Evolutionary conservation across 2,113 vertebrate genomes (phyloP).

Genomic region (Channa argus): DNA sequence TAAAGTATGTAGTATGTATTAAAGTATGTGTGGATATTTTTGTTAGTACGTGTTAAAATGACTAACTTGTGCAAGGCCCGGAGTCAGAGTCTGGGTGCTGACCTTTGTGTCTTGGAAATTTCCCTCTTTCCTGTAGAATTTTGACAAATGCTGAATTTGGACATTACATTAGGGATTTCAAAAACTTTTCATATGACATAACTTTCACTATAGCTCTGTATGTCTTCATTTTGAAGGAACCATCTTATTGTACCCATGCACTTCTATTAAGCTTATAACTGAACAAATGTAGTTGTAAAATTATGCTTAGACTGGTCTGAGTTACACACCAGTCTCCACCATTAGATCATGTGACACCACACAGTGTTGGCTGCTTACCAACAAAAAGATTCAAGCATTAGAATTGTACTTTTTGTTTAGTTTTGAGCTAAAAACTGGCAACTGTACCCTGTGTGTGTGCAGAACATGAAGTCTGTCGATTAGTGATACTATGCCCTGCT

Average conservation of each 20-base stretch:
- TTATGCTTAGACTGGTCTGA: background rate
- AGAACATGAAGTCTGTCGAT: constrained; percentile 89
- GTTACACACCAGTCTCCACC: background rate
- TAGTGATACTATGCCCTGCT: constrained; percentile 94
- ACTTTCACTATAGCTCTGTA: background rate
- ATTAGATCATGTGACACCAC: constrained; percentile 1
- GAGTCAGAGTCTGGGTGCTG: constrained; percentile 85
- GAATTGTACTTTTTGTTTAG: too few relatives aligned
- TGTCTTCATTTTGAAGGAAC: background rate
- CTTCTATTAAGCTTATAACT: too few relatives aligned
- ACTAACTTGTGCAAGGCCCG: constrained; percentile 91
- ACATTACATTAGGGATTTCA: too few relatives aligned
- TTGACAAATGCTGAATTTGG: background rate
- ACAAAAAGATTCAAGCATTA: background rate
- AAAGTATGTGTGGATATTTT: too few relatives aligned
- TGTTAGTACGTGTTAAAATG: background rate
- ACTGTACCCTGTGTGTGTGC: constrained; percentile 87
- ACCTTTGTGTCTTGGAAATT: constrained; percentile 85
- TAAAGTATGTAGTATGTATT: background rate
- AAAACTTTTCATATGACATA: too few relatives aligned
- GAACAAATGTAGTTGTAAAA: too few relatives aligned
- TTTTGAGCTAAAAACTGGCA: background rate
- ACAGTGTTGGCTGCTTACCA: background rate
- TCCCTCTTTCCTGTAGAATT: constrained; percentile 84
- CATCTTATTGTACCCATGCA: background rate